These are phyloP conservation scores for Rhinogobius similis DNA, from an alignment of 2,113 vertebrate species.

Conservation along the genomic window DNA sequence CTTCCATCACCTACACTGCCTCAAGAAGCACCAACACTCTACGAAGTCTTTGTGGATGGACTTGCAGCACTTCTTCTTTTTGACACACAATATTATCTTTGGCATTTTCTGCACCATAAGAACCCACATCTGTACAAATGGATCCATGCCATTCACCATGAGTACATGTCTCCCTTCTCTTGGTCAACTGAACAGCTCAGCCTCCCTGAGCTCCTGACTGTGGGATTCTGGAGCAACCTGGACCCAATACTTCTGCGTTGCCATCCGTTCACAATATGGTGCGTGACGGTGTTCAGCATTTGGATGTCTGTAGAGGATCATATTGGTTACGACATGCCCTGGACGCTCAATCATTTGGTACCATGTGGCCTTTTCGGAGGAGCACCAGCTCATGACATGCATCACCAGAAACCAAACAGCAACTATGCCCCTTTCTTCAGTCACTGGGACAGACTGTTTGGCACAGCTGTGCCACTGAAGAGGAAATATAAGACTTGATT, in stretches of 20 bases:
- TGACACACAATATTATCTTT: constrained; percentile 76
- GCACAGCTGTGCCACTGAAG: constrained; percentile 45
- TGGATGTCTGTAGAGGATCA: constrained; percentile 79
- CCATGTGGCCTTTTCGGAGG: constrained; percentile 72
- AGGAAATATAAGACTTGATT: constrained; percentile 10
- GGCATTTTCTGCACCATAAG: constrained; percentile 75
- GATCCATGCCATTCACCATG: constrained; percentile 74
- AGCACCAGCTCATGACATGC: constrained; percentile 73
- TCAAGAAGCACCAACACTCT: constrained; percentile 54
- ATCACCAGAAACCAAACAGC: constrained; percentile 72
- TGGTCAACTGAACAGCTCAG: constrained; percentile 73
- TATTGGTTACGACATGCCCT: constrained; percentile 75
- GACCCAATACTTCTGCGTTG: constrained; percentile 66
- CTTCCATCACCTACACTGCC: constrained; percentile 57
- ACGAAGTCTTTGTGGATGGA: constrained; percentile 54
- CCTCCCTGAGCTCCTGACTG: constrained; percentile 68
- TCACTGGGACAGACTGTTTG: constrained; percentile 76
- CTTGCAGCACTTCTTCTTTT: constrained; percentile 72
- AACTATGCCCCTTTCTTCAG: constrained; percentile 78
- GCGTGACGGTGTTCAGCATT: constrained; percentile 63
- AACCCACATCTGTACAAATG: constrained; percentile 66
- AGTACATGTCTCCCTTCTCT: constrained; percentile 69
- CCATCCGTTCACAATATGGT: constrained; percentile 69
- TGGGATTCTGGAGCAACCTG: constrained; percentile 74
- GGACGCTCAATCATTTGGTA: constrained; percentile 65